phyloP scores from a whole-genome alignment of 2,888 invertebrate species.

The Watsonalla cultraria region DNA sequence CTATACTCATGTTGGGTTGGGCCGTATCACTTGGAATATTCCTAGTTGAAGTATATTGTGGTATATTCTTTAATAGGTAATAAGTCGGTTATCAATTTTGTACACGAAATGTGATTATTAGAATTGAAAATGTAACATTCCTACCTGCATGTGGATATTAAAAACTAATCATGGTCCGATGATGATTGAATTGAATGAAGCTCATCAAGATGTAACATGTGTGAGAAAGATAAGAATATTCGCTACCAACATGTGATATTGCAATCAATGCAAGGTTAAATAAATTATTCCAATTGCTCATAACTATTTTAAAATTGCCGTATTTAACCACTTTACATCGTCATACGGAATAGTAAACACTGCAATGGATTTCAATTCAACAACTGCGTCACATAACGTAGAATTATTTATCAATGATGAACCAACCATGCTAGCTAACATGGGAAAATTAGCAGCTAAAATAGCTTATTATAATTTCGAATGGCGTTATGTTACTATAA shows the following conservation, averaged over 20 bases:
- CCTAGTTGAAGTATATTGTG: slow-evolving; percentile 35
- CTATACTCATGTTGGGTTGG: slow-evolving; percentile 50
- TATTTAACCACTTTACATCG: neutral
- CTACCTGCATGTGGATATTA: too few relatives aligned
- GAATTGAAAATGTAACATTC: too few relatives aligned
- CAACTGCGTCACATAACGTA: slow-evolving; percentile 10
- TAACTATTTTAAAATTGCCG: too few relatives aligned
- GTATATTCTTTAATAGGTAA: slow-evolving; percentile 1
- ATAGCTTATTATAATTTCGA: slow-evolving; percentile 50
- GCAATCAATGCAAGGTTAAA: neutral
- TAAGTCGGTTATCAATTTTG: slow-evolving; percentile 2
- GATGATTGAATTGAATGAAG: neutral
- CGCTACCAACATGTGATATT: slow-evolving; percentile 1
- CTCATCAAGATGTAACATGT: neutral
- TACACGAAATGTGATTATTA: too few relatives aligned
- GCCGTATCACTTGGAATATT: slow-evolving; percentile 36
- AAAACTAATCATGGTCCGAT: neutral
- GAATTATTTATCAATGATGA: slow-evolving; percentile 19
- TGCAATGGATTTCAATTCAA: slow-evolving; percentile 11
- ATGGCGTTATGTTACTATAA: slow-evolving; percentile 46
- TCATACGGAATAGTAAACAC: neutral
- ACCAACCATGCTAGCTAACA: slow-evolving; percentile 17
- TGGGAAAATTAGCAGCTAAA: slow-evolving; percentile 43
- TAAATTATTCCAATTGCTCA: too few relatives aligned
- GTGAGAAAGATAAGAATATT: neutral